These are phyloP conservation scores for Mus spretus DNA, from an alignment of 2,797 vertebrate genomes.

Conservation along the genomic window DNA sequence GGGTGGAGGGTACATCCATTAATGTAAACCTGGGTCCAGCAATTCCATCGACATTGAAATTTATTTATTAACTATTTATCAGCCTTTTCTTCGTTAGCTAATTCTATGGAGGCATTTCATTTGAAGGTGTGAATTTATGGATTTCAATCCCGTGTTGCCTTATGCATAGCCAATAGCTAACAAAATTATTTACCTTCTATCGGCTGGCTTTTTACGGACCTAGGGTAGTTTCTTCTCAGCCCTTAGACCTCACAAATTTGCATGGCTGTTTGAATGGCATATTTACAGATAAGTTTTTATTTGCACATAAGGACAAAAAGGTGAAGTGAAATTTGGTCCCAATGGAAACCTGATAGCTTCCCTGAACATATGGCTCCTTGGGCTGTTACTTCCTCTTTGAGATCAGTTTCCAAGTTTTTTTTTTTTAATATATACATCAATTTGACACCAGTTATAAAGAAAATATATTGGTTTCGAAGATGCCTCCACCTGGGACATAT, in stretches of 20 bases:
- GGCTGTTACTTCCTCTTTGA: conserved; percentile 83
- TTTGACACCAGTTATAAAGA: conserved; percentile 82
- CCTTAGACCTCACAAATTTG: conserved; percentile 79
- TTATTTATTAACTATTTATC: conserved; percentile 68
- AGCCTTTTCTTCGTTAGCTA: conserved; percentile 60
- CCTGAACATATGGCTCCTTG: conserved; percentile 85
- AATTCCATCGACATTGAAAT: conserved; percentile 63
- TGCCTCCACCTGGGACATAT: conserved; percentile 80
- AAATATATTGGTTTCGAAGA: conserved; percentile 80
- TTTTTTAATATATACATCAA: conserved; percentile 85
- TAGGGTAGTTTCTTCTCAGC: conserved; percentile 64
- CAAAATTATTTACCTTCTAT: conserved; percentile 61
- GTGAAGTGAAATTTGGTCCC: conserved; percentile 85
- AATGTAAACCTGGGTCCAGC: conserved; percentile 51
- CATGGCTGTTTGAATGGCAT: conserved; percentile 87
- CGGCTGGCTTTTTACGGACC: conserved; percentile 44
- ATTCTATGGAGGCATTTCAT: conserved; percentile 27
- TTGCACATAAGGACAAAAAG: conserved; percentile 82
- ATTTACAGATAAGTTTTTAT: conserved; percentile 77
- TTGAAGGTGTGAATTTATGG: conserved; percentile 5
- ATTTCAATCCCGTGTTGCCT: conserved; percentile 28
- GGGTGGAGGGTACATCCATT: conserved; percentile 53
- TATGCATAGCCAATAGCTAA: conserved; percentile 61
- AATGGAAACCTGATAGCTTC: conserved; percentile 82
- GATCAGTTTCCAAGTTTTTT: conserved; percentile 81